Base-by-base conservation (phyloP, 2,797 vertebrate genomes). In the Alauda arvensis region DNA sequence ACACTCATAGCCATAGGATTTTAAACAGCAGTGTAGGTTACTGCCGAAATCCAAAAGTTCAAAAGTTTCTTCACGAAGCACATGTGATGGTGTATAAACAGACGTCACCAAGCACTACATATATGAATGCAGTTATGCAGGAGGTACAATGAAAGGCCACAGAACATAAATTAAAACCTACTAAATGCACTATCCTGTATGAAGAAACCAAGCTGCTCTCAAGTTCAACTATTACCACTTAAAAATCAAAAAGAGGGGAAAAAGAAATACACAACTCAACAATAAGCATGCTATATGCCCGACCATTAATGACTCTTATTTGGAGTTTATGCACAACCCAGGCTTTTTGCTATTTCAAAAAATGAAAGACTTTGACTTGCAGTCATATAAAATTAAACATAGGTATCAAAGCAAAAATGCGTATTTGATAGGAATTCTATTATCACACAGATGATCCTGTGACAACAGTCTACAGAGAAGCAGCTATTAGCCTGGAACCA, bases 1-100 rank as follows among this genome's bases (percentile, higher is more conserved):
- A 52, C 2, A 1, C 5, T 19, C 28, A 37, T 16, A 45, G 31
- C 12, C 9, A 40, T 0, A 68, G 8, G 21, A 48, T 23, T n/a
- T 83, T 62, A 53, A 34, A 60, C 5, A 85, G 29, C 17, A 76
- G 16, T 3, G 3, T 3, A 45, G 6, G 6, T 40, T 77, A 82
- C 57, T 40, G 37, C 19, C 87, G 65, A 77, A 76, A 87, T n/a
- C 7, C 8, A 26, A 1, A 62, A 59, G 40, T 40, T 53, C 2
- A 2, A 25, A 8, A n/a, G 5, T 23, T 57, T 75, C 25, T 52
- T 25, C 42, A 60, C 19, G 43, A 77, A 69, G 23, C 1, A 3
- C 14, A 52, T 6, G 5, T 37, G 16, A 84, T 0, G 0, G 25
- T 29, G 2, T 43, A 55, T 28, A 57, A 80, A 62, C 2, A 65